Evolutionary conservation across 2,113 vertebrate species (phyloP).

Genomic region (Cyprinodon brontotheroides): DNA sequence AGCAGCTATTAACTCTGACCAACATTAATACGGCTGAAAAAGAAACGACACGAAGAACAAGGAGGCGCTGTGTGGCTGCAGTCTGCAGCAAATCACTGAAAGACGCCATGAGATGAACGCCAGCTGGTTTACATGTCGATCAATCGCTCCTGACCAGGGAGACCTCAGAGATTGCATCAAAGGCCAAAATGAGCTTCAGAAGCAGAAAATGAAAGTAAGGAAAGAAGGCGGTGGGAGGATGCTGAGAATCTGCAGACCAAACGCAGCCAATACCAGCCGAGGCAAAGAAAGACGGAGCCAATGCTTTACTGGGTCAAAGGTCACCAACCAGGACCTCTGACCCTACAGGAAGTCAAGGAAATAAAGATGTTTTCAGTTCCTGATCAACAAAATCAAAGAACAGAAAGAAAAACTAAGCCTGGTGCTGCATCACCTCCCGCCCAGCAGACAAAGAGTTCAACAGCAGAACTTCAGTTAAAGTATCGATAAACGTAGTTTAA

Average conservation of each 20-base stretch:
- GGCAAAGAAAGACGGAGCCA: slow-evolving; percentile 45
- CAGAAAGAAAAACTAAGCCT: slow-evolving; percentile 1
- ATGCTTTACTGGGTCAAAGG: slow-evolving; percentile 42
- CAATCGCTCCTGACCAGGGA: slow-evolving; percentile 63
- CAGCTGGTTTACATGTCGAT: slow-evolving; percentile 57
- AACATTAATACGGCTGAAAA: slow-evolving; percentile 53
- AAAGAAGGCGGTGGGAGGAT: slow-evolving; percentile 64
- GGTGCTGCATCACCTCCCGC: slow-evolving; percentile 45
- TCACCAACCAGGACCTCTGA: slow-evolving; percentile 20
- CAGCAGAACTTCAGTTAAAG: too few species aligned
- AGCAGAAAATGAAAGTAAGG: slow-evolving; percentile 57
- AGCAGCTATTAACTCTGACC: slow-evolving; percentile 40
- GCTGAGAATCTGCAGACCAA: slow-evolving; percentile 47
- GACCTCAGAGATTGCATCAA: slow-evolving; percentile 75
- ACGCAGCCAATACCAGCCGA: slow-evolving; percentile 30
- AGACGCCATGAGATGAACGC: slow-evolving; percentile 65
- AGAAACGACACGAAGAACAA: slow-evolving; percentile 42
- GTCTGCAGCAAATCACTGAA: slow-evolving; percentile 53
- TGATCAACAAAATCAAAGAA: slow-evolving; percentile 4
- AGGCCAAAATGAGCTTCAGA: slow-evolving; percentile 63
- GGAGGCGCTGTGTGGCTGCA: slow-evolving; percentile 65
- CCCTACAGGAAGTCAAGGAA: slow-evolving; percentile 1
- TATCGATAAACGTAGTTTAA: too few species aligned
- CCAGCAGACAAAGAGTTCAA: not conserved
- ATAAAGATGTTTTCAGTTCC: not conserved